These are phyloP conservation scores for Athrips mouffetella DNA, from an alignment of 2,888 invertebrate species.

Conservation along the genomic window DNA sequence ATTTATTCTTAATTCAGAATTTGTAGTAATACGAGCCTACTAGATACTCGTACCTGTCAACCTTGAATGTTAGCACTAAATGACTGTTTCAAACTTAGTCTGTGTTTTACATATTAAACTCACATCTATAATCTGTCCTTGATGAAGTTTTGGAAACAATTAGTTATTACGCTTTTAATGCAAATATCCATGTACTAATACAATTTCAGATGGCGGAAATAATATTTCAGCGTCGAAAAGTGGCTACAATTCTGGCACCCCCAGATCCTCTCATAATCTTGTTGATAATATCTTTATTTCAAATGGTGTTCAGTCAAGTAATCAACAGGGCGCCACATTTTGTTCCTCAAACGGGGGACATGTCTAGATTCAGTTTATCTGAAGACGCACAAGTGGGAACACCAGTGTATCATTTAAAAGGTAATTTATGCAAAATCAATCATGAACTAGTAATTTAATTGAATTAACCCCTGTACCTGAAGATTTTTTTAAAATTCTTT, in stretches of 20 bases:
- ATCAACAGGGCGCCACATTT: slow-evolving; percentile 87
- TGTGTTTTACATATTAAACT: not conserved
- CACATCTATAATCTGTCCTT: not conserved
- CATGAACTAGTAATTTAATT: no score
- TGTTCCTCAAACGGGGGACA: slow-evolving; percentile 84
- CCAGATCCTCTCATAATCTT: slow-evolving; percentile 55
- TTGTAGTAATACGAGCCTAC: no score
- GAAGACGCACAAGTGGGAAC: slow-evolving; percentile 87
- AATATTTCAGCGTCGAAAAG: slow-evolving; percentile 58
- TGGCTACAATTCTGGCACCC: slow-evolving; percentile 49
- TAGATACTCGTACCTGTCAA: not conserved
- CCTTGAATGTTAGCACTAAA: not conserved
- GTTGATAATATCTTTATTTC: slow-evolving; percentile 45
- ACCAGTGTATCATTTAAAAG: slow-evolving; percentile 86
- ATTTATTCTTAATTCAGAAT: no score
- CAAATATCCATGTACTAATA: no score
- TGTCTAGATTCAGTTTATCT: slow-evolving; percentile 84
- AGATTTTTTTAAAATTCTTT: not conserved
- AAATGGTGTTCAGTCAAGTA: slow-evolving; percentile 66
- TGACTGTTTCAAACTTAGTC: not conserved
- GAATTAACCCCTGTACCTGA: no score
- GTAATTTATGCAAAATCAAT: no score
- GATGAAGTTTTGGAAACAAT: not conserved
- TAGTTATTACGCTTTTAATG: no score
- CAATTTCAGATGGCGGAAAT: slow-evolving; percentile 71